Conservation (phyloP, 1,140 invertebrate genomes). For the Ceratosolen solmsi region DNA sequence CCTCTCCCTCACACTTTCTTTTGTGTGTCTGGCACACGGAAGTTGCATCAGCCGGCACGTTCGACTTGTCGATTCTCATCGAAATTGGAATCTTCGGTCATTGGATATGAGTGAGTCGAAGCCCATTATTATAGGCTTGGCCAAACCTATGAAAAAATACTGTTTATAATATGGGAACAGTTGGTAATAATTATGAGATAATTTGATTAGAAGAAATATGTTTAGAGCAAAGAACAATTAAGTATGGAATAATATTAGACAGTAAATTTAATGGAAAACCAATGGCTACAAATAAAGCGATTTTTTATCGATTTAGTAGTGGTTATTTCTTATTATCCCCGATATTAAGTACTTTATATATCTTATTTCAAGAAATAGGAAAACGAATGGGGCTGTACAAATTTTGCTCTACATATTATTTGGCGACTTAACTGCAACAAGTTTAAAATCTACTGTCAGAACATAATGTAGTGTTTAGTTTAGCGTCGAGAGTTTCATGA, state of each 20-base stretch:
- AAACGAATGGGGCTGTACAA: no score
- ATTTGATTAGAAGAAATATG: constrained; percentile 43
- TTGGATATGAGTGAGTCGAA: neutral
- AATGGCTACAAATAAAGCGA: no score
- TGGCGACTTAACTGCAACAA: no score
- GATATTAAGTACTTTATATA: no score
- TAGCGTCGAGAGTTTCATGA: constrained; percentile 7
- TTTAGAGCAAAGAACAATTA: neutral
- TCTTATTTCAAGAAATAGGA: no score
- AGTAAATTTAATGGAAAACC: neutral
- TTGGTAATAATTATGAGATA: constrained; percentile 18
- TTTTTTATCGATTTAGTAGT: no score
- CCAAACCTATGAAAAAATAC: neutral
- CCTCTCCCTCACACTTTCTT: constrained; percentile 49
- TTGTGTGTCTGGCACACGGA: constrained; percentile 48
- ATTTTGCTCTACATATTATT: no score
- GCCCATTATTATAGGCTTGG: constrained; percentile 33
- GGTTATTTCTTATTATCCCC: no score
- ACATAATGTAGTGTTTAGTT: no score
- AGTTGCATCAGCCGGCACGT: constrained; percentile 24
- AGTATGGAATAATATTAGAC: neutral
- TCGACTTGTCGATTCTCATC: constrained; percentile 37
- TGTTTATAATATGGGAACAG: neutral
- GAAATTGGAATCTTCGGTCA: constrained; percentile 41
- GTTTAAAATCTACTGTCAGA: neutral